phyloP scores from a whole-genome alignment of 30 jellyfish, hydroid and myxozoan species.

The Turritopsis dohrnii region DNA sequence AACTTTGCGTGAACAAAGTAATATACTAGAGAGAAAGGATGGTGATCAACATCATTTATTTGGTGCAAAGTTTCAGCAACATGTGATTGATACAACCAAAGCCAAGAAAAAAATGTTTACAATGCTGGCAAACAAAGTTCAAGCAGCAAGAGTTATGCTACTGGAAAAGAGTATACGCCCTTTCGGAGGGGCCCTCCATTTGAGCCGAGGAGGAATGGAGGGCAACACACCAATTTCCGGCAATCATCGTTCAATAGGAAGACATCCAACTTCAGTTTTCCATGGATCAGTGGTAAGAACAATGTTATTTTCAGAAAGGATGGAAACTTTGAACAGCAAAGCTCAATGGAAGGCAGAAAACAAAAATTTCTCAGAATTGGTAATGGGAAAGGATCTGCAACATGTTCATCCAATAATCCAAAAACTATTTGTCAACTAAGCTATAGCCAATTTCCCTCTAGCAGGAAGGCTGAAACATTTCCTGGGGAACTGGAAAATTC shows the following conservation, averaged over 20 bases:
- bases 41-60: not conserved
- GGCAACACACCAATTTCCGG: not conserved
- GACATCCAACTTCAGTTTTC: not conserved
- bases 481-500: not conserved
- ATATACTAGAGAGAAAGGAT: not conserved
- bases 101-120: not conserved
- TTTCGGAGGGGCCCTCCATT: not conserved
- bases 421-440: not conserved
- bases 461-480: slow-evolving; percentile 15
- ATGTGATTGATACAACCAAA: not conserved
- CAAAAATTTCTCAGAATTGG: not conserved
- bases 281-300: not conserved
- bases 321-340: not conserved
- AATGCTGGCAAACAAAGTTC: not conserved
- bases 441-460: not conserved
- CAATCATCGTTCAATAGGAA: not conserved
- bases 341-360: not conserved
- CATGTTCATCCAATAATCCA: not conserved
- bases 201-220: not conserved
- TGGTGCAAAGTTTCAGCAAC: not conserved
- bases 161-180: not conserved
- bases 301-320: not conserved
- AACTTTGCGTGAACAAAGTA: not conserved
- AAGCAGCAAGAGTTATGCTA: not conserved
- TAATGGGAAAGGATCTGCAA: not conserved